Base-by-base conservation (phyloP, 2,113 vertebrate species). In the Noturus placidus region DNA sequence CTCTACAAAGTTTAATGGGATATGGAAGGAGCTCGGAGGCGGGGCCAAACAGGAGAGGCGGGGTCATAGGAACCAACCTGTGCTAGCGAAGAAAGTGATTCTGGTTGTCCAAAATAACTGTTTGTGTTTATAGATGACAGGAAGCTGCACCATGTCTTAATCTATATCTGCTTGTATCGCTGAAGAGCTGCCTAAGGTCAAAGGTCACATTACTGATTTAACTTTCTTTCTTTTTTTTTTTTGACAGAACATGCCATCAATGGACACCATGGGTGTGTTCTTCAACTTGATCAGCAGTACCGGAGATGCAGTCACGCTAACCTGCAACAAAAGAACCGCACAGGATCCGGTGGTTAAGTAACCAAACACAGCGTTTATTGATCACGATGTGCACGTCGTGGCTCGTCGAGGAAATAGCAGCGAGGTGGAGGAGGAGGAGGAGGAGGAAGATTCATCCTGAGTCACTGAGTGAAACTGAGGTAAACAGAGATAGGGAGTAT, bases 391-490 rank as follows among this genome's bases (percentile, higher is more conserved):
- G 35, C 88, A 83, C 27, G 88, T 59, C 35, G 25, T n/a, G 61
- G n/a, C 88, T 78, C 30, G 84, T 57, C 27, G 4, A 80, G 50
- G 19, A 50, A 83, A 63, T 20, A 30, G 57, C 81, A 59, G 25
- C 5, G 27, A 83, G 63, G 56, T 22, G 82, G 83, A 54, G 77
- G 72, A 84, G 33, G 54, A 57, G 52, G 65, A n/a, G n/a, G 56
- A 69, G 27, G 38, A 63, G 57, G 70, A 78, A 46, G 80, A 61
- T 27, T 85, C 80, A 83, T 89, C 88, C 87, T 86, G 84, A 88
- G 78, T 88, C 87, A 88, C 59, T 15, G 42, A 59, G 30, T 72
- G 84, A 86, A 88, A 86, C 87, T 82, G 59, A 50, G 83, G 78
- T 80, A 85, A 63, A 88, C 38, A 84, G 35, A 74, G 57, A 69